phyloP scores from a whole-genome alignment of 2,888 invertebrate species.

The Nemotelus pantherinus region DNA sequence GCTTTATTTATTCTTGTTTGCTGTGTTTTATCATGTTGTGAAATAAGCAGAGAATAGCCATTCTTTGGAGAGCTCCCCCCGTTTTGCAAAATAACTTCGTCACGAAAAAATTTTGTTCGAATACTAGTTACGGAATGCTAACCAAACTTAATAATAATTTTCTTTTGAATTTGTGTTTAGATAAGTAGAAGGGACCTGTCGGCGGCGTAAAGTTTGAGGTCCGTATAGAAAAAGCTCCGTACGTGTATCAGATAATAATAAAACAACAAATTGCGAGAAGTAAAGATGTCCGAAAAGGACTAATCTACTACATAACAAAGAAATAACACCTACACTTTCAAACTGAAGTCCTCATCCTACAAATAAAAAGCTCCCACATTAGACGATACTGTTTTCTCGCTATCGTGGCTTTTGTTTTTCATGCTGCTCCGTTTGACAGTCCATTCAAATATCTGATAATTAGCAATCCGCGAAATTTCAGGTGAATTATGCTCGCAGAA shows the following conservation, averaged over 20 bases:
- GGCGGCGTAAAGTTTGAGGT: neutral
- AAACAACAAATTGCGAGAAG: too few species aligned
- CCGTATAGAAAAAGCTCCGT: too few species aligned
- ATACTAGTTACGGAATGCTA: neutral
- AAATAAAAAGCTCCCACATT: too few species aligned
- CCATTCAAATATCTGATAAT: constrained; percentile 44
- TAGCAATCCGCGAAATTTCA: constrained; percentile 46
- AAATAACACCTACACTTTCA: too few species aligned
- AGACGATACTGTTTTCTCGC: too few species aligned
- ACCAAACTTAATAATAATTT: constrained; percentile 32
- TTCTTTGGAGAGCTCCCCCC: constrained; percentile 30
- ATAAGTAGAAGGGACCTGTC: neutral
- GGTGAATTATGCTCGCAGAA: constrained; percentile 50
- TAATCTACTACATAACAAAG: too few species aligned
- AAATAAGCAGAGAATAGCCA: constrained; percentile 33
- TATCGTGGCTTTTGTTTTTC: too few species aligned
- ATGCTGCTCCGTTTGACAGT: neutral
- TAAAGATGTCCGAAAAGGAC: too few species aligned
- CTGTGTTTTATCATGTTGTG: constrained; percentile 48
- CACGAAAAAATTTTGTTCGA: constrained; percentile 40
- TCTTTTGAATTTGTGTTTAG: constrained; percentile 21
- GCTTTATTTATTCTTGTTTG: constrained; percentile 48
- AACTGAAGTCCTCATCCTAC: too few species aligned
- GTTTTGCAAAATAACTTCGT: constrained; percentile 26
- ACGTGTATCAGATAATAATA: too few species aligned